Evolutionary conservation across 2,888 invertebrate species (phyloP).

Genomic region (Aleiodes alternator): DNA sequence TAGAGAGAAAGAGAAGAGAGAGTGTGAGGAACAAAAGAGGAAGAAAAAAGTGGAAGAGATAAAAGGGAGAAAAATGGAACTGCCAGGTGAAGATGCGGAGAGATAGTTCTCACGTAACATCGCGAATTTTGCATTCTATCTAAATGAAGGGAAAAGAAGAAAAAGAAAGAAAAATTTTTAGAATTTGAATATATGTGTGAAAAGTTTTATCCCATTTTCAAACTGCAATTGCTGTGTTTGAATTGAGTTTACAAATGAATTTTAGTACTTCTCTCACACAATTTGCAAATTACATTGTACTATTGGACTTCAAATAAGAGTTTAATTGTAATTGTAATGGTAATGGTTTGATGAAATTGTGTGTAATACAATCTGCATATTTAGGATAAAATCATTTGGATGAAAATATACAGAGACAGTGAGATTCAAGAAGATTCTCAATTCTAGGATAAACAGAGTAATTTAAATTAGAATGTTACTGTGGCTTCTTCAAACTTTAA

Average conservation of each 20-base stretch:
- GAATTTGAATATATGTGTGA: neutral
- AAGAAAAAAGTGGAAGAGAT: neutral
- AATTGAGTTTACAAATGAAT: neutral
- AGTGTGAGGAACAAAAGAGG: neutral
- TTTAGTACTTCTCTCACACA: neutral
- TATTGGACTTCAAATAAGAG: no score
- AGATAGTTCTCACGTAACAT: slow-evolving; percentile 11
- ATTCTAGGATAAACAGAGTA: no score
- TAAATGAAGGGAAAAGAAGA: neutral
- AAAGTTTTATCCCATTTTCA: slow-evolving; percentile 9
- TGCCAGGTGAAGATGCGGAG: no score
- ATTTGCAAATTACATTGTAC: slow-evolving; percentile 1
- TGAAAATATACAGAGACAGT: no score
- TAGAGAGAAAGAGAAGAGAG: neutral
- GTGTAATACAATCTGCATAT: no score
- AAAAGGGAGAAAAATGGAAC: no score
- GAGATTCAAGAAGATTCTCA: no score
- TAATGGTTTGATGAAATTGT: no score
- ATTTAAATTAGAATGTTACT: no score
- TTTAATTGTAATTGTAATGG: no score
- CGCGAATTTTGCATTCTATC: neutral
- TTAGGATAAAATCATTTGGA: no score
- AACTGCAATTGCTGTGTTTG: neutral
- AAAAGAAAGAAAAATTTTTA: neutral
- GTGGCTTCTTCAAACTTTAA: no score